Percentiles rank a stretch among this genome's conserved stretches.
Evolutionary conservation across 2,888 invertebrate genomes (phyloP).

Genomic region (Amiota communis): DNA sequence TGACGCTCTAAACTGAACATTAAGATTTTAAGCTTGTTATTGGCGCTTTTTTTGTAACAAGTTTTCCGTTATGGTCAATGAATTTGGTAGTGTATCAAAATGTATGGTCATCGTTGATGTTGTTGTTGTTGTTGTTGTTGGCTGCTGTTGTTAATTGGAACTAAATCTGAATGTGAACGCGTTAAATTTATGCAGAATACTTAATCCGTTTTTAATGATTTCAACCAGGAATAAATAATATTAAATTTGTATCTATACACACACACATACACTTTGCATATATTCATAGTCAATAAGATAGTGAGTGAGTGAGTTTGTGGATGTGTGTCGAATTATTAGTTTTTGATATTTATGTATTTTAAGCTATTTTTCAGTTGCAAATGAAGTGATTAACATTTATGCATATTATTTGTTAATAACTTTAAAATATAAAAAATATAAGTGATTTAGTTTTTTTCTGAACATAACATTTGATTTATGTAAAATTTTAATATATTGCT

Average conservation of each 20-base stretch:
- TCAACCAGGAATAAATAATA: constrained; percentile 26
- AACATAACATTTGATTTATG: constrained; percentile 38
- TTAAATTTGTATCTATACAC: too few species aligned
- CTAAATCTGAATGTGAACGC: constrained; percentile 40
- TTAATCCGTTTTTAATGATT: constrained; percentile 67
- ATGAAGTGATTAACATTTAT: constrained; percentile 21
- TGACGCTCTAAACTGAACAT: constrained; percentile 61
- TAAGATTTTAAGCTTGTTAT: constrained; percentile 49
- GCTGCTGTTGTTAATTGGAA: constrained; percentile 49
- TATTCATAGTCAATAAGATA: too few species aligned
- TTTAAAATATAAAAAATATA: too few species aligned
- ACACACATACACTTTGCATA: too few species aligned
- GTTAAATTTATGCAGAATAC: constrained; percentile 58
- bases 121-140: constrained; percentile 43
- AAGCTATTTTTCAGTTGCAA: constrained; percentile 6
- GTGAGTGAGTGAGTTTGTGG: too few species aligned
- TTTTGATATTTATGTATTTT: too few species aligned
- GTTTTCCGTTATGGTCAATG: too few species aligned
- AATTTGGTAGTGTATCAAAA: too few species aligned
- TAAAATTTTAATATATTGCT: constrained; percentile 45
- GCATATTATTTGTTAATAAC: too few species aligned
- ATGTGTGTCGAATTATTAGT: too few species aligned
- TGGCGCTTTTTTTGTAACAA: constrained; percentile 8
- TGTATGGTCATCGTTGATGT: constrained; percentile 1
- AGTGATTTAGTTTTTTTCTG: too few species aligned